These are phyloP conservation scores for Chiroxiphia lanceolata DNA, from an alignment of 2,797 vertebrate species.

Conservation along the genomic window DNA sequence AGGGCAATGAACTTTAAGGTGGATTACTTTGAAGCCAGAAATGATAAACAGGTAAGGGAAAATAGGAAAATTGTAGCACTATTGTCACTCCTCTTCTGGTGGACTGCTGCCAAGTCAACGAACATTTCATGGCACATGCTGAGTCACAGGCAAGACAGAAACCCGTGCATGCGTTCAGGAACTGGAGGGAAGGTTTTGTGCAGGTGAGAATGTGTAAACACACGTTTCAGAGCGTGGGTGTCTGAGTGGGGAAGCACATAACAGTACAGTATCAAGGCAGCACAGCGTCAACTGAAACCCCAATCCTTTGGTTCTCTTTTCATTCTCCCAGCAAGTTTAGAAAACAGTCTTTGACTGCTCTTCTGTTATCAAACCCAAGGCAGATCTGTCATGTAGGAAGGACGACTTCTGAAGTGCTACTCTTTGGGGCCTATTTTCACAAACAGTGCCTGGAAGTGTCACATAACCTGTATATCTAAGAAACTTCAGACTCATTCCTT, in stretches of 20 bases:
- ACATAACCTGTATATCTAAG: background rate
- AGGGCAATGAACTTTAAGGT: background rate
- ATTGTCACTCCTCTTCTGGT: background rate
- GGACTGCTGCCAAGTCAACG: background rate
- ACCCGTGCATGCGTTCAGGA: background rate
- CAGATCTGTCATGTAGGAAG: background rate
- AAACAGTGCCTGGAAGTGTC: background rate
- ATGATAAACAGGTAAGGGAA: background rate
- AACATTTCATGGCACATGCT: background rate
- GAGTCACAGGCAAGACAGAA: slow-evolving; percentile 18
- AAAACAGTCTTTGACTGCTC: background rate
- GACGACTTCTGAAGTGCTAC: background rate
- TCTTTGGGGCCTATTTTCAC: background rate
- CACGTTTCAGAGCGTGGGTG: background rate
- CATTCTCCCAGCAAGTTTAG: background rate
- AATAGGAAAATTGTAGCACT: background rate
- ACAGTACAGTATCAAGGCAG: background rate
- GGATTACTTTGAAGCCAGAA: background rate
- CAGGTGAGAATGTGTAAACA: background rate
- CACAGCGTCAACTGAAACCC: background rate
- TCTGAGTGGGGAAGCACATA: background rate
- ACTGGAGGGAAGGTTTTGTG: background rate
- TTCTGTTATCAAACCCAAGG: background rate
- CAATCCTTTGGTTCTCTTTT: background rate
- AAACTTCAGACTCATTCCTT: background rate